Evolutionary conservation across 2,888 invertebrate species (phyloP), one percentile per base, ranked within the genome.

Genomic region (Parascotia fuliginaria): DNA sequence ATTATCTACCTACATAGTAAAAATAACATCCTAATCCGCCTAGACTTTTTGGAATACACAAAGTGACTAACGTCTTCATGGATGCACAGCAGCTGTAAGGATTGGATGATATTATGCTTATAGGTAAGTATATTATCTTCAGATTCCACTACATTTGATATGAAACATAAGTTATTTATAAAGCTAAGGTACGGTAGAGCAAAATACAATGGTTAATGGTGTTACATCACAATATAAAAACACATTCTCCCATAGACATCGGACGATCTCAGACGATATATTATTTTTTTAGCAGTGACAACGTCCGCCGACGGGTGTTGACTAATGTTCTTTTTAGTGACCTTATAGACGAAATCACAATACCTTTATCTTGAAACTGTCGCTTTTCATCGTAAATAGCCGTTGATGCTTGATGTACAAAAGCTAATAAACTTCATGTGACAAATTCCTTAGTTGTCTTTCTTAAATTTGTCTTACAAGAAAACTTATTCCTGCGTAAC

Each of bases 201-300:
- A 42, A 37, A 38, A 55, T 51, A 27, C 37, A 32, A 24, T 44
- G 48, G 47, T 58, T 51, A 51, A 55, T 39, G 31, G 34, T 51
- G 51, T 58, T 48, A 57, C 46, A 48, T 54, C 44, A 48, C 16
- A 33, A 29, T 14, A 42, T 37, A 56, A 43, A 60, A 50, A 57
- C 57, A 63, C 46, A 56, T 43, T 40, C 48, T 53, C 44, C 13
- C 32, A 24, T 24, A 24, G 31, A 9, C 13, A 11, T 15, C 16
- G 34, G 42, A 39, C 41, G 44, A 53, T 29, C 48, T 28, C 36
- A 38, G 42, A 46, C 62, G 39, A 59, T 62, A 63, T 56, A 59
- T 69, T 69, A 68, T 70, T 69, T 64, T 56, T 60, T 64, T 51
- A 48, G 46, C 31, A n/a, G n/a, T n/a, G n/a, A n/a, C n/a, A n/a